phyloP scores from a whole-genome alignment of 2,113 vertebrate species.

The Alligator sinensis region DNA sequence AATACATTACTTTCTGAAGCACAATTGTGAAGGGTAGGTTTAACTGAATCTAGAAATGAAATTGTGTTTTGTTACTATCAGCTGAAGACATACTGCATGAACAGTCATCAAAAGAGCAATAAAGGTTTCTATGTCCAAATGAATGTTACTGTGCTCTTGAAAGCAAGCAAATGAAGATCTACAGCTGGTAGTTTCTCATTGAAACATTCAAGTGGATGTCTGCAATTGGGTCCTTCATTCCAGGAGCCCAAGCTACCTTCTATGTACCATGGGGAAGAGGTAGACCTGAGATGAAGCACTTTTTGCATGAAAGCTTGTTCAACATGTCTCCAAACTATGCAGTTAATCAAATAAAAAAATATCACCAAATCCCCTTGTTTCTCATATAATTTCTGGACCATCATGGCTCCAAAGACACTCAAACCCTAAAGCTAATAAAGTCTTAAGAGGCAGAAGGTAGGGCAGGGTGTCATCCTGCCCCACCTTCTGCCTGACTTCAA shows the following conservation, averaged over 20 bases:
- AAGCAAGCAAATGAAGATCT: neutral
- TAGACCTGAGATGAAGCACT: neutral
- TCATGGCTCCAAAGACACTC: too few species aligned
- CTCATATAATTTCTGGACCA: too few species aligned
- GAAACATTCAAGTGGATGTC: neutral
- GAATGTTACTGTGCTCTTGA: neutral
- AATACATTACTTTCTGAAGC: neutral
- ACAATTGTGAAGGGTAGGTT: neutral
- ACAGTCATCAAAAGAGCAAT: neutral
- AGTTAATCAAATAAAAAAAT: too few species aligned
- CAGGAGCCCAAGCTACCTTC: neutral
- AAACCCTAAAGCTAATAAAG: neutral
- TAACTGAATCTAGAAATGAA: neutral
- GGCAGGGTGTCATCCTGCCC: too few species aligned
- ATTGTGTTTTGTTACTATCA: neutral
- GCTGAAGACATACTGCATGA: neutral
- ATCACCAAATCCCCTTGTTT: too few species aligned
- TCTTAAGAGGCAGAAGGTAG: neutral
- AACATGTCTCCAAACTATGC: too few species aligned
- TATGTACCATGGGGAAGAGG: neutral
- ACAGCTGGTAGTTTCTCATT: neutral
- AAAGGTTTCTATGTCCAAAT: accelerated
- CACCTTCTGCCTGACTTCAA: too few species aligned
- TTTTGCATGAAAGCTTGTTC: too few species aligned
- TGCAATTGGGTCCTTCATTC: neutral